A percentile compares a stretch with the other conserved stretches of the same genome.
Evolutionary conservation across 2,888 invertebrate genomes (phyloP).

Genomic region (Rotaria magnacalcarata): DNA sequence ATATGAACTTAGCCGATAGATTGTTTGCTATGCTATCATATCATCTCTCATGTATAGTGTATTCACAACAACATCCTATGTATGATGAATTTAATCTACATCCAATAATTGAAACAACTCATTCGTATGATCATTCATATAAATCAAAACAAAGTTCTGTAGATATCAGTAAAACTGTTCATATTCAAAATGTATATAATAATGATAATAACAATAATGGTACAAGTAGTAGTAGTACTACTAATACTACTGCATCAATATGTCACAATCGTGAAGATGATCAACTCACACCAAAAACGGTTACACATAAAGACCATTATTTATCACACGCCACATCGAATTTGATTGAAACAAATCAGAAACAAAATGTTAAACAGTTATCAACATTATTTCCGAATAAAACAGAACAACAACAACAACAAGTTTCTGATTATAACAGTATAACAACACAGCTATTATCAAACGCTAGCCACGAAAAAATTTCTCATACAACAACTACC

Average conservation of each 20-base stretch:
- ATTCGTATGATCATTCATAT: not conserved
- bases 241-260: not conserved
- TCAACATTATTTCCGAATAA: no score
- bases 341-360: not conserved
- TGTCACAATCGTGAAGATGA: not conserved
- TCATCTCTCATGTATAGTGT: not conserved
- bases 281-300: not conserved
- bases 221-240: no score
- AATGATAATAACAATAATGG: no score
- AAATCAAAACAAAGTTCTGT: slow-evolving; percentile 1
- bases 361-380: not conserved
- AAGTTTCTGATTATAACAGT: not conserved
- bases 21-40: no score
- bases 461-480: not conserved
- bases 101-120: slow-evolving; percentile 9
- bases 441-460: no score
- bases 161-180: not conserved
- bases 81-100: not conserved
- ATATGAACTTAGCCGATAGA: not conserved
- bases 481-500: not conserved
- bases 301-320: slow-evolving; percentile 2
- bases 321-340: not conserved
- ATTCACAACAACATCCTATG: not conserved
- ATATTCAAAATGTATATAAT: not conserved
- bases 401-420: not conserved